These are phyloP conservation scores for Aramus guarauna DNA, from an alignment of 2,113 vertebrate species.

Conservation along the genomic window DNA sequence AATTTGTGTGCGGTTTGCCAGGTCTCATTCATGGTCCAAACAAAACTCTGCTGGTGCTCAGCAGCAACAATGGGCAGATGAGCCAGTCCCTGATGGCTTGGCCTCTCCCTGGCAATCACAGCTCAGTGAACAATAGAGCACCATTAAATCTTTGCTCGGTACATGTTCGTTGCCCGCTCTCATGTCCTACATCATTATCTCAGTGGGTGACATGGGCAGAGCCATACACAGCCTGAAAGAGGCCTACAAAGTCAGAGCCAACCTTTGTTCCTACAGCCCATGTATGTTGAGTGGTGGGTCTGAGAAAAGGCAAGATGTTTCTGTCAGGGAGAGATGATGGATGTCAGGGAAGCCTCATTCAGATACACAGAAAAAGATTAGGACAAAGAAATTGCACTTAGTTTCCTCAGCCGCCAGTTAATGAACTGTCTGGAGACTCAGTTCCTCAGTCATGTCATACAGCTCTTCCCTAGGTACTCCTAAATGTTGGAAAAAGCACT, in stretches of 20 bases:
- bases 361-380: background rate
- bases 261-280: background rate
- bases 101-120: background rate
- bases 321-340: background rate
- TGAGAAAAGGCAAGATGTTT: background rate
- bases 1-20: background rate
- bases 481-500: conserved; percentile 7
- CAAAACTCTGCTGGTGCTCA: background rate
- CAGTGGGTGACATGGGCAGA: background rate
- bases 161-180: background rate
- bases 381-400: background rate
- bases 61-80: background rate
- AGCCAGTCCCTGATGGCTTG: background rate
- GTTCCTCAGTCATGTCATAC: background rate
- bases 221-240: background rate
- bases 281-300: background rate
- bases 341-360: background rate
- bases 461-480: conserved; percentile 12
- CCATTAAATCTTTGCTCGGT: background rate
- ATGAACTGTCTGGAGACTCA: conserved; percentile 37
- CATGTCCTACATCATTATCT: conserved; percentile 3
- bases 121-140: background rate
- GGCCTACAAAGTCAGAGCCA: background rate
- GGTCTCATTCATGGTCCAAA: background rate
- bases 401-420: background rate